Base-by-base conservation (phyloP, 2,888 invertebrate genomes). In the Alviniconcha strummeri region DNA sequence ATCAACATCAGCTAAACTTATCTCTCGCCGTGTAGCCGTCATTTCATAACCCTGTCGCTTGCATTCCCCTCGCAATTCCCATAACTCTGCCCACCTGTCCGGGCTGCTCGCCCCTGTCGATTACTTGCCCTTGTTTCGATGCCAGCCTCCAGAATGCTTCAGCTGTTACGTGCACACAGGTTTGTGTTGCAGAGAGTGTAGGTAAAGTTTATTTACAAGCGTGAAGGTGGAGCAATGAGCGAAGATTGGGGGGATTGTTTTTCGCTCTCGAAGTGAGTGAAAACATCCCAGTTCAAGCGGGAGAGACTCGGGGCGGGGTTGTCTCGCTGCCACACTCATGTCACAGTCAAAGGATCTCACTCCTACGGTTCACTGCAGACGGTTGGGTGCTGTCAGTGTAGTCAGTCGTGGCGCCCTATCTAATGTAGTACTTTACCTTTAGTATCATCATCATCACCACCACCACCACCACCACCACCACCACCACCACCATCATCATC, bases 21-120 rank as follows among this genome's bases (percentile, higher is more conserved):
- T 60, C 60, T 13, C 60, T 11, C 60, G 60, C 60, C 13, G 60
- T 60, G 13, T 36, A 60, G 13, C 77, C 19, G 77, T 77, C 19
- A 77, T 17, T 60, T 57, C n/a, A 77, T 57, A 55, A 17, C 55
- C 77, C 17, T 8, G 57, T 77, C 77, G 77, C 19, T 57, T 60
- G 77, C 77, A 19, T 57, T 15, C 77, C 57, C 56, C 56, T 55
- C 55, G n/a, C 77, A 57, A 36, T 19, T 77, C 77, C 77, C 77
- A 77, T 77, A 77, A 77, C 77, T 77, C 57, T 77, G n/a, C 56
- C 77, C 77, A 77, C 77, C 77, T 77, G 77, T 57, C 56, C 57
- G 11, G 77, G 36, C 57, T 77, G 77, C 77, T 77, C 77, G 77
- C 60, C 77, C 77, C 19, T 77, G 57, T 19, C 71, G 71, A 19